Percentiles rank a stretch among this genome's conserved stretches.
These are phyloP conservation scores for Limnephilus rhombicus DNA, from an alignment of 2,888 invertebrate species.

Conservation along the genomic window DNA sequence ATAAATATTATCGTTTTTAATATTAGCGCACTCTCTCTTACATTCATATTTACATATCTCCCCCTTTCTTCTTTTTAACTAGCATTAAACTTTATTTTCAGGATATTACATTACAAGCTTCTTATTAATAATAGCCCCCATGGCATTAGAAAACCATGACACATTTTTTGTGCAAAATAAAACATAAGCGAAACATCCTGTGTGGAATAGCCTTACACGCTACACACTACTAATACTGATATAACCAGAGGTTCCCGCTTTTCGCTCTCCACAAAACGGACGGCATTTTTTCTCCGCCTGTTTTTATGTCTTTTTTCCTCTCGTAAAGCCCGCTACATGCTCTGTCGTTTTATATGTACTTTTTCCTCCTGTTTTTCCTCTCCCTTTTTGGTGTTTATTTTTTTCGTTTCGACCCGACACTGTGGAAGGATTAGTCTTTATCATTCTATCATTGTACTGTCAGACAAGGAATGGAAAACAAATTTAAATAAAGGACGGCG, in stretches of 20 bases:
- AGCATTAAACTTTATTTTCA: too few species aligned
- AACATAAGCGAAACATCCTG: neutral
- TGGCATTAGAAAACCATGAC: neutral
- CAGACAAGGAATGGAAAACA: neutral
- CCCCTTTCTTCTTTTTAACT: too few species aligned
- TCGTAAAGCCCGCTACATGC: constrained; percentile 40
- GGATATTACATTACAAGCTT: neutral
- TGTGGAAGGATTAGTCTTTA: constrained; percentile 24
- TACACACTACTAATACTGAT: constrained; percentile 8
- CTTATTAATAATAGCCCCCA: neutral
- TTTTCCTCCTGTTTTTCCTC: constrained; percentile 5
- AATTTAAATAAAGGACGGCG: neutral
- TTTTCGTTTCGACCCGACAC: constrained; percentile 21
- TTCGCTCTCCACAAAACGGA: constrained; percentile 44
- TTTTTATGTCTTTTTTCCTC: constrained; percentile 26
- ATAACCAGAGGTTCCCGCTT: constrained; percentile 18
- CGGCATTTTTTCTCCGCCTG: constrained; percentile 36
- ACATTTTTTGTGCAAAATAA: neutral
- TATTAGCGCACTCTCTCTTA: too few species aligned
- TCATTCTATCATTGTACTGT: constrained; percentile 28
- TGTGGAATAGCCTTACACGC: neutral
- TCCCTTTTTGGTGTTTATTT: neutral
- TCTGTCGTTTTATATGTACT: constrained; percentile 39
- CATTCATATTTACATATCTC: too few species aligned
- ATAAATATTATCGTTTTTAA: too few species aligned